A percentile compares a stretch with the other conserved stretches of the same genome.
Conservation (phyloP, 2,113 vertebrate species). For the Cathartes aura region DNA sequence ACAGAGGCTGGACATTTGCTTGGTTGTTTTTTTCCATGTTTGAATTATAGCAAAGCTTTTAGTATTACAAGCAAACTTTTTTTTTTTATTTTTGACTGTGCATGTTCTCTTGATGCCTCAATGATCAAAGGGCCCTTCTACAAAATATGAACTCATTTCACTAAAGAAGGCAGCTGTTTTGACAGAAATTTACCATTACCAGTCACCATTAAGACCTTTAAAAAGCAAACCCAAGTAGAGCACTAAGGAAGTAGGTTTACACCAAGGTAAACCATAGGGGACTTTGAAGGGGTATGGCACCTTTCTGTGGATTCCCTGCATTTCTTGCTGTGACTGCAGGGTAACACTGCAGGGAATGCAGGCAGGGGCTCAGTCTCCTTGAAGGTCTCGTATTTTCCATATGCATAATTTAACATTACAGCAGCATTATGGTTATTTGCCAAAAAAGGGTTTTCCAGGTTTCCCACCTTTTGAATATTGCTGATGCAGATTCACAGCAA, state of each 20-base stretch:
- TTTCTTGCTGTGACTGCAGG: not conserved
- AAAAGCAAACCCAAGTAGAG: not conserved
- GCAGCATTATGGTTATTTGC: not conserved
- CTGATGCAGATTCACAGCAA: not conserved
- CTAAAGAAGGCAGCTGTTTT: not conserved
- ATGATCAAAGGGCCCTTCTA: conserved; percentile 39
- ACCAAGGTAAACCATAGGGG: not conserved
- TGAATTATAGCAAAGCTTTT: not conserved
- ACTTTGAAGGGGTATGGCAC: not conserved
- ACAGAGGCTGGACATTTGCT: not conserved
- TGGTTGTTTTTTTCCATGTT: not conserved
- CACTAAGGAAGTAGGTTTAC: not conserved
- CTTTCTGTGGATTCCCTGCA: rapidly evolving
- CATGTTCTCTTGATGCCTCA: conserved; percentile 19
- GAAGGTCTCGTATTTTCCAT: not conserved
- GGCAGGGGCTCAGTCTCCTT: not conserved
- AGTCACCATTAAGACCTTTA: not conserved
- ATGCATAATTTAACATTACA: not conserved
- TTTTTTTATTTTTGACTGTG: not conserved
- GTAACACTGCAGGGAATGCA: not conserved
- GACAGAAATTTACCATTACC: not conserved
- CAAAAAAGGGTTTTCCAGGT: not conserved
- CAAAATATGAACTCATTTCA: not conserved
- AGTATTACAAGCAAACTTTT: not conserved
- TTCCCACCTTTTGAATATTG: not conserved